Evolutionary conservation across 2,797 vertebrate genomes (phyloP).

Genomic region (Lepus townsendii): DNA sequence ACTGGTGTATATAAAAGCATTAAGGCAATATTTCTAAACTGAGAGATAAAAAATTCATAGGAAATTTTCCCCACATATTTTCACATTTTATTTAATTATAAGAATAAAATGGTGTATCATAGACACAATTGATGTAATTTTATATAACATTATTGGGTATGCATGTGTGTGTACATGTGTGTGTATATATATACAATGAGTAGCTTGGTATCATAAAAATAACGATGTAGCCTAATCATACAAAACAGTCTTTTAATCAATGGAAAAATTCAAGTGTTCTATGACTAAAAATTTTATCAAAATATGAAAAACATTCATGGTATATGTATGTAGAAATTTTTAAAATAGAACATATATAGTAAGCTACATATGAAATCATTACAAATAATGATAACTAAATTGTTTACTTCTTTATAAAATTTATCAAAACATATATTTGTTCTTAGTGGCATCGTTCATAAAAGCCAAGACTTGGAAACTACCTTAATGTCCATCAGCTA

Average conservation of each 20-base stretch:
- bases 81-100: conserved; percentile 10
- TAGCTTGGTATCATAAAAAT: neutral
- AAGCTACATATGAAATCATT: neutral
- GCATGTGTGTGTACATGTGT: neutral
- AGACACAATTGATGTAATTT: neutral
- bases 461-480: neutral
- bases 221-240: neutral
- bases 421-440: neutral
- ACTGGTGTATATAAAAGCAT: neutral
- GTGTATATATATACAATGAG: neutral
- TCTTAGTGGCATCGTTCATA: neutral
- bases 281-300: neutral
- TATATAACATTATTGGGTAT: neutral
- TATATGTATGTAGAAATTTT: neutral
- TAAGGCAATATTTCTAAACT: neutral
- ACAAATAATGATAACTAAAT: conserved; percentile 12
- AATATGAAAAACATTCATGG: neutral
- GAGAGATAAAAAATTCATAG: neutral
- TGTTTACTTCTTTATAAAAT: conserved; percentile 32
- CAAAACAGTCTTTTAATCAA: neutral
- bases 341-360: neutral
- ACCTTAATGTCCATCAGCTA: neutral
- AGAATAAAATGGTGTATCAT: neutral
- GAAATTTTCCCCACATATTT: neutral
- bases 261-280: neutral